A percentile compares a stretch with the other conserved stretches of the same genome.
These are phyloP conservation scores for Enteromius viviparus DNA, from an alignment of 2,797 vertebrate species.

Conservation along the genomic window DNA sequence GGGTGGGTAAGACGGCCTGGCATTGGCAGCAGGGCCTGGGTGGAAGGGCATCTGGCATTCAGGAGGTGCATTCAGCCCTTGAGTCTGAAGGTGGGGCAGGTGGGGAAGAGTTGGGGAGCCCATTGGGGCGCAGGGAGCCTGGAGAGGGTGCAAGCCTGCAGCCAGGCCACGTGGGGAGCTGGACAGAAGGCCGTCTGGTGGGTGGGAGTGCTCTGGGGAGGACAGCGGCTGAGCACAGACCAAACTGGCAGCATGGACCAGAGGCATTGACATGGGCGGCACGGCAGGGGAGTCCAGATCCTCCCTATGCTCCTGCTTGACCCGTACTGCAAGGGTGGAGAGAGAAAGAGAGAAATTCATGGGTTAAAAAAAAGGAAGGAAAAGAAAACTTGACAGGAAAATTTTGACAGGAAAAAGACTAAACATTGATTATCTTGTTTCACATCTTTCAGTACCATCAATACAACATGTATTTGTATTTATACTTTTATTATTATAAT, in stretches of 20 bases:
- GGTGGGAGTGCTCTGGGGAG: conserved; percentile 87
- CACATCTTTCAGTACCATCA: not conserved
- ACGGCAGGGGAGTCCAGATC: conserved; percentile 86
- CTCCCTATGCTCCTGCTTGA: conserved; percentile 95
- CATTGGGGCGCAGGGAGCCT: conserved; percentile 80
- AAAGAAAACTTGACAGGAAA: not conserved
- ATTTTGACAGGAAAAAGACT: not conserved
- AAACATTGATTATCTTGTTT: not conserved
- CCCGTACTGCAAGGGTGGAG: conserved; percentile 80
- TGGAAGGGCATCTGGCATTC: conserved; percentile 93
- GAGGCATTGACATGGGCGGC: conserved; percentile 80
- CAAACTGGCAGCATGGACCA: conserved; percentile 76
- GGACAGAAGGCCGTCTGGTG: conserved; percentile 85
- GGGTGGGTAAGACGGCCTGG: conserved; percentile 81
- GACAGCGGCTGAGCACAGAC: conserved; percentile 83
- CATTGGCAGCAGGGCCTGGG: conserved; percentile 77
- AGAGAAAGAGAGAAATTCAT: not conserved
- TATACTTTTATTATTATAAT: not conserved
- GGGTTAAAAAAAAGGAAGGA: not conserved
- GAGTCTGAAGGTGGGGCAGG: conserved; percentile 88
- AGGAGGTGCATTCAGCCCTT: conserved; percentile 82
- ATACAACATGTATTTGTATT: not conserved
- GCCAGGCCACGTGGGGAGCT: conserved; percentile 85
- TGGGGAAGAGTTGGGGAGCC: conserved; percentile 87
- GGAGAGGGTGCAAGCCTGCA: conserved; percentile 78